phyloP scores from a whole-genome alignment of 1,140 invertebrate species.

The Drosophila littoralis region DNA sequence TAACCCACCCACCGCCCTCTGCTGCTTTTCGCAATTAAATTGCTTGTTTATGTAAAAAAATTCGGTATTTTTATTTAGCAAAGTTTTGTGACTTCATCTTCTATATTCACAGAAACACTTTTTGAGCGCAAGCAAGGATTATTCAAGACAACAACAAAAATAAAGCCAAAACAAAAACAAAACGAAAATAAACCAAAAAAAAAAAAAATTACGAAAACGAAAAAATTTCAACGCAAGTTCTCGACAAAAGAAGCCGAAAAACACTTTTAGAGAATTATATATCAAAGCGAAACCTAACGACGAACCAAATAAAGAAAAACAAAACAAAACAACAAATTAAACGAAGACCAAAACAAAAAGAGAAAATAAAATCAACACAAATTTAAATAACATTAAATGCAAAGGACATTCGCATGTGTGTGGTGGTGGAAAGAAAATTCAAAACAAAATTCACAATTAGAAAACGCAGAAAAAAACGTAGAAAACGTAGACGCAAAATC shows the following conservation, averaged over 20 bases:
- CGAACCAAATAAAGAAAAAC: conserved; percentile 38
- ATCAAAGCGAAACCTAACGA: conserved; percentile 59
- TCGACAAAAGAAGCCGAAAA: conserved; percentile 54
- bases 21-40: conserved; percentile 36
- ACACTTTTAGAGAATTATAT: conserved; percentile 62
- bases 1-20: background rate
- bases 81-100: conserved; percentile 44
- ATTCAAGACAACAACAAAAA: conserved; percentile 68
- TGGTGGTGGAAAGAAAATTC: conserved; percentile 84
- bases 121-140: conserved; percentile 83
- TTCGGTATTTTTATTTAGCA: conserved; percentile 28
- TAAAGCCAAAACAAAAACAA: conserved; percentile 31
- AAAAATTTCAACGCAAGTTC: conserved; percentile 58
- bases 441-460: conserved; percentile 84
- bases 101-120: conserved; percentile 78
- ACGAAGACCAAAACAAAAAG: conserved; percentile 34
- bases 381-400: conserved; percentile 83
- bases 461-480: conserved; percentile 84
- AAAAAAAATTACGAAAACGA: conserved; percentile 44
- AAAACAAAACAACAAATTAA: conserved; percentile 37
- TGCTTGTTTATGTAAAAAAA: conserved; percentile 31
- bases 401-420: conserved; percentile 84
- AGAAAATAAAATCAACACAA: conserved; percentile 59
- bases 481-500: conserved; percentile 79
- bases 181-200: conserved; percentile 35